Evolutionary conservation across 2,113 vertebrate species (phyloP), one percentile per base, ranked within the genome.

Genomic region (Neolamprologus fasciatus): DNA sequence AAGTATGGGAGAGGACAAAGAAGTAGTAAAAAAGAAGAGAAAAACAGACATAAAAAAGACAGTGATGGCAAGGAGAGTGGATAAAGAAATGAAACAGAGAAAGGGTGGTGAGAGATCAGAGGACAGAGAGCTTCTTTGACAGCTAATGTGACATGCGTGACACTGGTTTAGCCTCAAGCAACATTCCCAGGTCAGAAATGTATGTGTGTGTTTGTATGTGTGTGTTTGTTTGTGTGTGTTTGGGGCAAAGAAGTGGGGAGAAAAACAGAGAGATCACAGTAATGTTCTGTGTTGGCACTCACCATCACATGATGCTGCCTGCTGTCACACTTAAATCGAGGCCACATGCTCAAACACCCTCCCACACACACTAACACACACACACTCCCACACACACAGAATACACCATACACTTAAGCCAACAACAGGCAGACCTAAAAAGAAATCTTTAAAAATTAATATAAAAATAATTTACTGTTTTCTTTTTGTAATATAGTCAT

Each of bases 81-180:
- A 80, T 71, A 57, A 87, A 86, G 85, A 81, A 84, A 89, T 58
- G 35, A 89, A 82, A 83, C 3, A 8, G 37, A 73, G 80, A 55
- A 84, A 54, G 84, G 83, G 28, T 87, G 86, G 81, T 78, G 85
- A 90, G 86, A 73, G 89, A 92, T 94, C 93, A 94, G 89, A 93
- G 88, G 85, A 95, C 93, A 94, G 86, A 94, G 91, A 88, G 84
- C 83, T 71, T 87, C 93, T 93, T 94, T 95, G 90, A 93, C 90
- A 51, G 85, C 42, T 94, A 93, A 95, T 94, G 92, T 91, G 94
- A 94, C 95, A 93, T 93, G 94, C 91, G 45, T 95, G 95, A 95
- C 90, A 90, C 89, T 88, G 79, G 63, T 92, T 94, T 93, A 93
- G 93, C 94, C 91, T 45, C 61, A 86, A 89, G 94, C 91, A 89